Evolutionary conservation across 2,113 vertebrate genomes (phyloP).

Genomic region (Rhinopomastus cyanomelas): DNA sequence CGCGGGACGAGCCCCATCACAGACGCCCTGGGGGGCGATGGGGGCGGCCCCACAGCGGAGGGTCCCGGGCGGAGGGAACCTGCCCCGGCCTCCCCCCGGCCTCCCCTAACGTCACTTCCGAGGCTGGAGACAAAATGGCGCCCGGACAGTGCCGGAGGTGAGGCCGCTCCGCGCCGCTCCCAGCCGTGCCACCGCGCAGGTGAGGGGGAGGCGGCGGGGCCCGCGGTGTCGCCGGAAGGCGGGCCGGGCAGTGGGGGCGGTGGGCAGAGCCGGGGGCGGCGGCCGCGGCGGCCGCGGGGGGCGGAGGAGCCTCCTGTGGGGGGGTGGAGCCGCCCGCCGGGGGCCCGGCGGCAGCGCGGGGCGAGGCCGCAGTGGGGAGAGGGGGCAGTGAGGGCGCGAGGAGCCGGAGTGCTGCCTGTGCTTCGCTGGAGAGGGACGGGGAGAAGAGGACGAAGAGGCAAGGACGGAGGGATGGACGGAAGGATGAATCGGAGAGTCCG

Average conservation of each 20-base stretch:
- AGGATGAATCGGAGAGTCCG: fast-evolving
- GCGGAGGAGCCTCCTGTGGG: neutral
- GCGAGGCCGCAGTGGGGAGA: neutral
- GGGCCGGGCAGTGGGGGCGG: neutral
- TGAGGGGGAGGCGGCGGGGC: neutral
- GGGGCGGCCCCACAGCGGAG: neutral
- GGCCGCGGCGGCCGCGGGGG: neutral
- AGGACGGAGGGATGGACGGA: too few species aligned
- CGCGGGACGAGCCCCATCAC: neutral
- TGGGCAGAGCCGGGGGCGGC: neutral
- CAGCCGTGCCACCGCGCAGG: neutral
- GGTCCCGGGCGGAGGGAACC: neutral
- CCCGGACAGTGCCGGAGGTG: slow-evolving; percentile 60
- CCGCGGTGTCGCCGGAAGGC: neutral
- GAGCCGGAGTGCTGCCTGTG: neutral
- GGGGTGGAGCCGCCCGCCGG: neutral
- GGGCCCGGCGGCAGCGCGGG: neutral
- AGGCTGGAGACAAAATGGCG: slow-evolving; percentile 74
- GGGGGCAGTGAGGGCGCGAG: neutral
- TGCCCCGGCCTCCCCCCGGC: neutral
- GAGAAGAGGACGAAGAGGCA: neutral
- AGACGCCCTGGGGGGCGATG: neutral
- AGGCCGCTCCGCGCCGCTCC: slow-evolving; percentile 26
- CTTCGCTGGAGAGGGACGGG: neutral
- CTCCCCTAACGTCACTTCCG: slow-evolving; percentile 43